These are phyloP conservation scores for Tipula confusa DNA, from an alignment of 2,888 invertebrate genomes.

Conservation along the genomic window DNA sequence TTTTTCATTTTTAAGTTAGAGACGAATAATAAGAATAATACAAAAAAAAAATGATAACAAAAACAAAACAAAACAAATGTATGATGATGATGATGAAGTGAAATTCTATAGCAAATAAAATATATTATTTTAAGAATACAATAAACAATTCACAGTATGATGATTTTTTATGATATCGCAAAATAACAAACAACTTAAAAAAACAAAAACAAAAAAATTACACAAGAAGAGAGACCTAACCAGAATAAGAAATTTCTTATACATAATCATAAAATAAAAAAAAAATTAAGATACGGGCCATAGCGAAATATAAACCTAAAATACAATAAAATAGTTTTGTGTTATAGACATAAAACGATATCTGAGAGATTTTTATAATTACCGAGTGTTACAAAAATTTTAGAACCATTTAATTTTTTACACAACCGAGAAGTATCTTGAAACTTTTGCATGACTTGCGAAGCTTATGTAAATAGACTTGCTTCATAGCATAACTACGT, in stretches of 20 bases:
- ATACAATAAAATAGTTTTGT: background rate
- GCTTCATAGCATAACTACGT: no score
- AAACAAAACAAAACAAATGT: background rate
- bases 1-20: background rate
- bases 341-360: background rate
- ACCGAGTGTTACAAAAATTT: no score
- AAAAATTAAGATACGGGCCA: background rate
- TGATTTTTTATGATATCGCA: slow-evolving; percentile 20
- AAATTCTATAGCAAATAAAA: slow-evolving; percentile 20
- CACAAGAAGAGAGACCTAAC: background rate
- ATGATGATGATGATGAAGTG: slow-evolving; percentile 20
- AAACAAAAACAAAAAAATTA: no score
- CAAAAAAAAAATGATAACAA: background rate
- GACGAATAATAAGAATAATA: slow-evolving; percentile 3
- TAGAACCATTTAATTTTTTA: no score
- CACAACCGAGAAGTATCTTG: no score
- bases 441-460: no score
- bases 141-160: slow-evolving; percentile 12
- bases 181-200: slow-evolving; percentile 13
- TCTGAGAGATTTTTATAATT: background rate
- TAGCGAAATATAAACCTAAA: background rate
- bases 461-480: no score
- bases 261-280: background rate
- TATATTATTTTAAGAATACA: background rate
- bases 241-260: background rate